phyloP scores from a whole-genome alignment of 2,888 invertebrate species.

The Galerucella nymphaeae region DNA sequence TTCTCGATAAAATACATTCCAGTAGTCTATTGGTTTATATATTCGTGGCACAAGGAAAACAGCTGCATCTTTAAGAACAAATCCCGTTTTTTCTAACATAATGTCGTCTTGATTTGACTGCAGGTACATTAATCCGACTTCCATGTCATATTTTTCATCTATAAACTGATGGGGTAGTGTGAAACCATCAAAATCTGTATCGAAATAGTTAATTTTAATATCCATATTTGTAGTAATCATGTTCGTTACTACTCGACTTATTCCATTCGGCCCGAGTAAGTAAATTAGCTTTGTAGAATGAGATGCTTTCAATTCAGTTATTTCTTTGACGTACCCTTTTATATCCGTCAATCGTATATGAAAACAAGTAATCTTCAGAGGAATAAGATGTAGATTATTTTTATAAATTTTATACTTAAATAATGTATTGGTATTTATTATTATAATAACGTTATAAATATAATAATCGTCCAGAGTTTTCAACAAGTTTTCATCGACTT shows the following conservation, averaged over 20 bases:
- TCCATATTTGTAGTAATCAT: neutral
- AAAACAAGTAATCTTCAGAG: neutral
- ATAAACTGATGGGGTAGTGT: neutral
- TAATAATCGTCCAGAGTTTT: conserved; percentile 3
- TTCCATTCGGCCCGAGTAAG: neutral
- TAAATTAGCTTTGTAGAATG: too few species aligned
- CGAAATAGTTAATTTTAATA: neutral
- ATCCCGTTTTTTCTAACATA: neutral
- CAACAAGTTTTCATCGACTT: neutral
- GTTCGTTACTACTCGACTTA: neutral
- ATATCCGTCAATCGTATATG: neutral
- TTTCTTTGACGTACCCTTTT: neutral
- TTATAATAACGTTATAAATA: conserved; percentile 7
- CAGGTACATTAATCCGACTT: neutral
- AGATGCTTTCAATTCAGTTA: neutral
- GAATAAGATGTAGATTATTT: neutral
- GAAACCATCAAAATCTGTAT: neutral
- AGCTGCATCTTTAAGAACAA: neutral
- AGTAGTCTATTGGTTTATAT: neutral
- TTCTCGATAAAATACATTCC: conserved; percentile 2
- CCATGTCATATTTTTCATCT: neutral
- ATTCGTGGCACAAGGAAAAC: neutral
- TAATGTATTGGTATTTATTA: neutral
- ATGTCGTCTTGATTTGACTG: neutral
- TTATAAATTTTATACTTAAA: neutral